Percentiles rank a stretch among this genome's conserved stretches.
Conservation (phyloP, 2,888 invertebrate species). For the Thymelicus sylvestris region DNA sequence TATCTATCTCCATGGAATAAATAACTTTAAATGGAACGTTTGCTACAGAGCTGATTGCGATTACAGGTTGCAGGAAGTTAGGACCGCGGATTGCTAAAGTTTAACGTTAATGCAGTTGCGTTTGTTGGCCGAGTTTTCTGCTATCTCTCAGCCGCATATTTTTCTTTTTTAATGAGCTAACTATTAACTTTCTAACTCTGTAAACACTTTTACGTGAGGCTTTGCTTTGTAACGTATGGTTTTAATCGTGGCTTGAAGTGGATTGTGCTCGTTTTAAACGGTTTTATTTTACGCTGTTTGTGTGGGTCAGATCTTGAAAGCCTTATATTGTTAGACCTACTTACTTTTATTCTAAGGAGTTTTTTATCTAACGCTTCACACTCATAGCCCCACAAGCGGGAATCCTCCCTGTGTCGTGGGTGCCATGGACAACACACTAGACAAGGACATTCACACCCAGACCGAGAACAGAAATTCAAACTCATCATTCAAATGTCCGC, state of each 20-base stretch:
- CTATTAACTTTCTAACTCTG: slow-evolving; percentile 19
- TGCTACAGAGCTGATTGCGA: slow-evolving; percentile 11
- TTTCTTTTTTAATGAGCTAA: slow-evolving; percentile 35
- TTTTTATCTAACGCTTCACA: too few relatives aligned
- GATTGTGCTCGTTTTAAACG: background rate
- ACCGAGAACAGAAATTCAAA: too few relatives aligned
- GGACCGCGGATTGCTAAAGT: slow-evolving; percentile 32
- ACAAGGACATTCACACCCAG: too few relatives aligned
- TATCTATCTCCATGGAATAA: background rate
- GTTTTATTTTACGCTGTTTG: too few relatives aligned
- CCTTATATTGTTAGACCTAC: too few relatives aligned
- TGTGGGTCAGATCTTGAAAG: too few relatives aligned
- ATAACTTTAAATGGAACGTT: slow-evolving; percentile 1
- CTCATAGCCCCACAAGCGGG: too few relatives aligned
- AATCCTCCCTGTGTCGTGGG: too few relatives aligned
- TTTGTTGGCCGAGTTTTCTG: slow-evolving; percentile 22
- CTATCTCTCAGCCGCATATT: slow-evolving; percentile 30
- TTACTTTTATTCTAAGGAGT: too few relatives aligned
- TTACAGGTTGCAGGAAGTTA: slow-evolving; percentile 22
- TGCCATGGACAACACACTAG: too few relatives aligned
- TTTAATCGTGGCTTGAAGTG: background rate
- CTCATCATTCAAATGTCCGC: too few relatives aligned
- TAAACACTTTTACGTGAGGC: background rate
- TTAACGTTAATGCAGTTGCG: slow-evolving; percentile 34
- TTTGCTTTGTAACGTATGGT: background rate